Conservation (phyloP, 1,140 invertebrate species). For the Panonychus citri region DNA sequence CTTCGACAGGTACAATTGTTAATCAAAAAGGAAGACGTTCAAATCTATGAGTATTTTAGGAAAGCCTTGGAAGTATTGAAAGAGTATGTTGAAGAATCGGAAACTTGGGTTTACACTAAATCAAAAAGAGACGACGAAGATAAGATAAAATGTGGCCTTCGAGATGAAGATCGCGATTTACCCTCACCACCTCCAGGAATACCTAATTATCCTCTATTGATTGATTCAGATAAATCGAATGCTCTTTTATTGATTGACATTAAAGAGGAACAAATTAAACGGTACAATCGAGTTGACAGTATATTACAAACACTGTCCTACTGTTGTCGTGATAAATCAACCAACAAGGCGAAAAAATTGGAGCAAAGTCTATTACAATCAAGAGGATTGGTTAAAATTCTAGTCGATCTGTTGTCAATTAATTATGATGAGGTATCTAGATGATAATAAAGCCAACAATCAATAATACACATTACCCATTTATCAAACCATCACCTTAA, state of each 20-base stretch:
- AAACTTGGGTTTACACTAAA: conserved; percentile 60
- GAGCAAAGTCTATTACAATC: conserved; percentile 83
- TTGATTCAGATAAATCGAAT: background rate
- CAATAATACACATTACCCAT: too few species aligned
- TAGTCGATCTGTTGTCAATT: conserved; percentile 66
- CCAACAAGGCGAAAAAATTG: conserved; percentile 56
- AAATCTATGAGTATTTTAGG: conserved; percentile 96
- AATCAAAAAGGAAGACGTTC: conserved; percentile 84
- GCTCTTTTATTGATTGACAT: background rate
- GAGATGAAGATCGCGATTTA: conserved; percentile 8
- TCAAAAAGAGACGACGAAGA: conserved; percentile 17
- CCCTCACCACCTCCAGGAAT: background rate
- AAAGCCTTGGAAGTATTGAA: conserved; percentile 75
- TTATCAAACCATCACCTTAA: too few species aligned
- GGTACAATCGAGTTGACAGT: conserved; percentile 63
- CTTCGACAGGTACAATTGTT: conserved; percentile 96
- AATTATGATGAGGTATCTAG: conserved; percentile 30
- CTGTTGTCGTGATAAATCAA: conserved; percentile 39
- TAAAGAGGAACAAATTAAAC: conserved; percentile 24
- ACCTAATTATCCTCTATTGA: background rate
- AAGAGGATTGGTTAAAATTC: conserved; percentile 87
- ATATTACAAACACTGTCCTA: conserved; percentile 79
- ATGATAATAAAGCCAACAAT: too few species aligned
- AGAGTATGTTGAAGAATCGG: conserved; percentile 90
- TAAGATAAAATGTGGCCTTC: conserved; percentile 18